These are phyloP conservation scores for Gymnothorax reevesii DNA, from an alignment of 2,797 vertebrate genomes.

Conservation along the genomic window DNA sequence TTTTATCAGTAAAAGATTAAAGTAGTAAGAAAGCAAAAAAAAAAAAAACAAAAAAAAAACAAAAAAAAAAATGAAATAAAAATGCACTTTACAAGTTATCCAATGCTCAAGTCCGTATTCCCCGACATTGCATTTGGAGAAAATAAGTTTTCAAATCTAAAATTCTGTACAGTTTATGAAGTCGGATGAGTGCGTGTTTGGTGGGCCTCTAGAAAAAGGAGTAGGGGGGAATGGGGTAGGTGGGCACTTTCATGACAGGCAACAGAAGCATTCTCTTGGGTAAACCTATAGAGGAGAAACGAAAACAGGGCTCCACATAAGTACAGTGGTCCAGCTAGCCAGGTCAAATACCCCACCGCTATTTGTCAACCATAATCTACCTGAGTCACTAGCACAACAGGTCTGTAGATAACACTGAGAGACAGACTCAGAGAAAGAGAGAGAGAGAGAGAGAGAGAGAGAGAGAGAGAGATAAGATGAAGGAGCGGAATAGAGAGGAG, in stretches of 20 bases:
- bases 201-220: constrained; percentile 95
- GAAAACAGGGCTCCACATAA: constrained; percentile 90
- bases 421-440: not conserved
- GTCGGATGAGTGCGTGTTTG: constrained; percentile 72
- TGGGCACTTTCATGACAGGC: constrained; percentile 99
- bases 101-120: constrained; percentile 78
- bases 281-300: constrained; percentile 97
- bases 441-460: constrained; percentile 4
- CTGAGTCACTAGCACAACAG: constrained; percentile 63
- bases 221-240: constrained; percentile 97
- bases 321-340: constrained; percentile 74
- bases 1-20: constrained; percentile 77
- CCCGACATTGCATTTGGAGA: constrained; percentile 49
- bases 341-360: constrained; percentile 59
- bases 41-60: constrained; percentile 55
- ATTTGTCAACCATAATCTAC: constrained; percentile 64
- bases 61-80: constrained; percentile 61
- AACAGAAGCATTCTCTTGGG: constrained; percentile 99
- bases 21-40: constrained; percentile 75
- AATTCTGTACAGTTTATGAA: constrained; percentile 75
- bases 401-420: constrained; percentile 32
- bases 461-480: not conserved
- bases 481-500: constrained; percentile 13
- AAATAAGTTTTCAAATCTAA: constrained; percentile 80
- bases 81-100: constrained; percentile 87